Conservation (phyloP, 2,797 vertebrate species). For the Sebastes reedi region DNA sequence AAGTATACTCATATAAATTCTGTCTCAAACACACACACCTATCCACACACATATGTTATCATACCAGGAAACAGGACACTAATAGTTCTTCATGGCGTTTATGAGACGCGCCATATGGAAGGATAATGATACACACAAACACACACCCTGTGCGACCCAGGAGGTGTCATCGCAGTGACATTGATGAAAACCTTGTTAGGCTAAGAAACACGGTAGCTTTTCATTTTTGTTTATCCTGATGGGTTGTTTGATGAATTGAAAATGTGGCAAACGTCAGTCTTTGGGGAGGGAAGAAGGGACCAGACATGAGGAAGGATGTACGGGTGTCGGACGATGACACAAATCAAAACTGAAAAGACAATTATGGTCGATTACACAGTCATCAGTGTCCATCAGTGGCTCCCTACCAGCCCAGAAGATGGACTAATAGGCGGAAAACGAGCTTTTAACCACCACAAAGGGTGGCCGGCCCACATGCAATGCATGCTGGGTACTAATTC, state of each 20-base stretch:
- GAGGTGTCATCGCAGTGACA: constrained; percentile 56
- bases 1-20: not conserved
- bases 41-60: not conserved
- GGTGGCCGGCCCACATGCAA: constrained; percentile 72
- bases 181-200: constrained; percentile 69
- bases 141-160: constrained; percentile 30
- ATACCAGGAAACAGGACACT: not conserved
- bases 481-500: constrained; percentile 80
- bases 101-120: constrained; percentile 42
- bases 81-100: not conserved
- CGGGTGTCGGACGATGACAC: constrained; percentile 87
- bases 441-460: constrained; percentile 99
- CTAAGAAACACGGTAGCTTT: constrained; percentile 65
- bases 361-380: constrained; percentile 99
- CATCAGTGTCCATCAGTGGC: constrained; percentile 93
- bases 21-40: not conserved
- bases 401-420: constrained; percentile 87
- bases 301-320: constrained; percentile 63
- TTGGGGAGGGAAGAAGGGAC: constrained; percentile 34
- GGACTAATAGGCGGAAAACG: constrained; percentile 99
- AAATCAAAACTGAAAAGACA: constrained; percentile 99
- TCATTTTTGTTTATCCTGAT: constrained; percentile 73
- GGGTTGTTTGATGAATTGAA: constrained; percentile 68
- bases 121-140: constrained; percentile 35
- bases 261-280: constrained; percentile 70